Base-by-base conservation (phyloP, 1,140 invertebrate genomes). In the Popillia japonica region DNA sequence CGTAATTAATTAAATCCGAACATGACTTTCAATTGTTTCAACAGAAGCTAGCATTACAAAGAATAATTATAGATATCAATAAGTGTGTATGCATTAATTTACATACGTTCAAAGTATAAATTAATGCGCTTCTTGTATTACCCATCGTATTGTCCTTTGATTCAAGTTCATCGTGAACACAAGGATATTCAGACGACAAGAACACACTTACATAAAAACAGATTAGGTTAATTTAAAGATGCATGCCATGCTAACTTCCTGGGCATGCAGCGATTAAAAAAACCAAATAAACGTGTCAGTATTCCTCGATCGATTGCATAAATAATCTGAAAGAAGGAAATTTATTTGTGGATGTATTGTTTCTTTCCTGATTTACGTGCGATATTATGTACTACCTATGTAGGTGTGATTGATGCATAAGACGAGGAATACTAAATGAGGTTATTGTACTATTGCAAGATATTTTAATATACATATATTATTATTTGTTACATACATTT, bases 11-110 rank as follows among this genome's bases (percentile, higher is more conserved):
- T 23, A 6, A 22, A 34, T 27, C 20, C 22, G 2, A 22, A 68
- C 61, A 68, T 68, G 61, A 68, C 61, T 68, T 68, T 68, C 61
- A 68, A 68, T 27, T 68, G 17, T 68, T 22, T n/a, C 10, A 55
- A n/a, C 48, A 55, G 48, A 14, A 55, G 17, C 14, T 4, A 11
- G n/a, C 48, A 55, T 11, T n/a, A 17, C 14, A n/a, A 6, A 55
- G n/a, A 17, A 6, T 55, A 55, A 55, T 55, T 17, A 55, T 6
- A 6, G 14, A 55, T 55, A n/a, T 55, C 48, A 17, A 17, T 6
- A 55, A 17, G 48, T 55, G 6, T 55, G 27, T 22, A 68, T 68
- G 22, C 27, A 68, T 68, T n/a, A 2, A 7, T 34, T 27, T 34
- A 8, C 22, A 68, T 27, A 27, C 20, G 22, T 27, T 27, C 61